Conservation (phyloP, 2,113 vertebrate genomes). For the Barbus barbus region DNA sequence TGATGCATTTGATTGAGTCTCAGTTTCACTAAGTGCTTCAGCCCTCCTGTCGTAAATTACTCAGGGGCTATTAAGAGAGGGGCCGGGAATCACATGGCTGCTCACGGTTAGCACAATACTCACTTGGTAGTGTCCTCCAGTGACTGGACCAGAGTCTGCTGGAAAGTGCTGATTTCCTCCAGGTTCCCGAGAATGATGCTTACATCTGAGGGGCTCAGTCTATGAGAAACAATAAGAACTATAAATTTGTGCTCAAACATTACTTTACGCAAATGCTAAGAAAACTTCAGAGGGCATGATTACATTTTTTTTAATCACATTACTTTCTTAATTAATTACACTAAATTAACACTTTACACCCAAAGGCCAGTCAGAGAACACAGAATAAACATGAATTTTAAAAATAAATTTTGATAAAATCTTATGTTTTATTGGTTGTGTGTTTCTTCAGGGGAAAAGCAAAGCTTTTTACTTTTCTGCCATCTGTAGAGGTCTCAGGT, state of each 20-base stretch:
- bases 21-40: slow-evolving; percentile 9
- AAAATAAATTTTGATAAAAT: background rate
- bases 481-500: slow-evolving; percentile 88
- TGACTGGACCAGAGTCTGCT: slow-evolving; percentile 95
- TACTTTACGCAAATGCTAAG: background rate
- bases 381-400: background rate
- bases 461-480: slow-evolving; percentile 86
- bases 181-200: slow-evolving; percentile 91
- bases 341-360: background rate
- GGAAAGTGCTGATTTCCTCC: slow-evolving; percentile 96
- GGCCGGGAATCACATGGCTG: slow-evolving; percentile 12
- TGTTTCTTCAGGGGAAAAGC: background rate
- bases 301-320: background rate
- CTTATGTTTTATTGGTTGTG: background rate
- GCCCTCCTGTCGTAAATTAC: slow-evolving; percentile 50
- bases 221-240: slow-evolving; percentile 58
- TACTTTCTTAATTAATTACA: background rate
- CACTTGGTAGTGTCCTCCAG: slow-evolving; percentile 97
- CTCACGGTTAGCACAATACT: slow-evolving; percentile 64
- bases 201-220: slow-evolving; percentile 82
- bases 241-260: background rate
- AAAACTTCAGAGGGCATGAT: background rate
- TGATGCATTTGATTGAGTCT: background rate
- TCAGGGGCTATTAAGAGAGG: background rate
- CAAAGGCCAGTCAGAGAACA: background rate